Percentiles rank a stretch among this genome's conserved stretches.
Evolutionary conservation across 2,113 vertebrate species (phyloP).

Genomic region (Nothocercus nigrocapillus): DNA sequence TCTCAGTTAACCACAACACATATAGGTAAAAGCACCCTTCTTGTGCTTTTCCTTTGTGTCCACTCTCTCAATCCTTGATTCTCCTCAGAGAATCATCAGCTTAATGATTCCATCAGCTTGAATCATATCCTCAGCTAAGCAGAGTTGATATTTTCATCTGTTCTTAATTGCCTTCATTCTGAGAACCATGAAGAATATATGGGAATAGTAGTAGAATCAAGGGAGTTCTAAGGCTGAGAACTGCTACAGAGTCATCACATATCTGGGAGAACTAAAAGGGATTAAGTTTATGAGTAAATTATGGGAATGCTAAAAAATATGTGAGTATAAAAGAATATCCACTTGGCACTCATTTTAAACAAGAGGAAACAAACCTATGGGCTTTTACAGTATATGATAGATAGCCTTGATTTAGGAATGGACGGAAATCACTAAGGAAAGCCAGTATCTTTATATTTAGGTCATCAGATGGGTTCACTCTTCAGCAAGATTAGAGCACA

Average conservation of each 20-base stretch:
- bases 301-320: not conserved
- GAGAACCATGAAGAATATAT: not conserved
- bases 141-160: not conserved
- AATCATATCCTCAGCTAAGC: not conserved
- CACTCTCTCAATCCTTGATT: not conserved
- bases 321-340: not conserved
- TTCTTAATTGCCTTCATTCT: not conserved
- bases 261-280: not conserved
- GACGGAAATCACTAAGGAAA: not conserved
- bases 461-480: fast-evolving
- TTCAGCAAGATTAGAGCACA: not conserved
- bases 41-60: no score
- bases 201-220: not conserved
- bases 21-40: not conserved
- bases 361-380: not conserved
- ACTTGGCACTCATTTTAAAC: not conserved
- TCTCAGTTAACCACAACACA: not conserved
- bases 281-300: not conserved
- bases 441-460: not conserved
- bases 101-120: not conserved
- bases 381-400: not conserved
- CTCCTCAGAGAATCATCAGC: not conserved
- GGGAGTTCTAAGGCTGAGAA: not conserved
- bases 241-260: not conserved
- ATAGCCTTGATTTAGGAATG: not conserved